Evolutionary conservation across 2,797 vertebrate species (phyloP), one percentile per base, ranked within the genome.

Genomic region (Silurus aristotelis): DNA sequence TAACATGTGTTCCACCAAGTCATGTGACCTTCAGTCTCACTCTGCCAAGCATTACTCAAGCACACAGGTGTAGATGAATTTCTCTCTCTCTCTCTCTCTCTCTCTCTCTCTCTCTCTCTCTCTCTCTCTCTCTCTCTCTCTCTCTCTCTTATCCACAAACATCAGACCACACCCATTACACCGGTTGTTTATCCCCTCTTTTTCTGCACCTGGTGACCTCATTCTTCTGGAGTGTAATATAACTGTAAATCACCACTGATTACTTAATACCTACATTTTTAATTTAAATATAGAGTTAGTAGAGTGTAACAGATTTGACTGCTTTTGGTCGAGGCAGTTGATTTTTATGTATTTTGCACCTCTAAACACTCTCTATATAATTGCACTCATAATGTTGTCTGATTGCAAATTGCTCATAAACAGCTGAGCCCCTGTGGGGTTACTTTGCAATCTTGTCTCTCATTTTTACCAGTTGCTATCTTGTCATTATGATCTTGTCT

Each of bases 331-430:
- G 19, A 48, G 58, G 70, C 61, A 6, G 68, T 61, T 87, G 82
- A 83, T 87, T 85, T 87, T 87, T 87, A 86, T 85, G 80, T 63
- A 64, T 38, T 86, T 89, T 86, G 80, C 77, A 87, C 83, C 86
- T 86, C 61, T 87, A 66, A 64, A 79, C 82, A 17, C 80, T 82
- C 82, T 67, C 43, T 79, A 78, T 86, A 76, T 87, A 89, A 90
- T 90, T 90, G 68, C 64, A 0, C 71, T 86, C 82, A 61, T 88
- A 88, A 89, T 89, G 89, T 86, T 84, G 75, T 75, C 71, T 80
- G 80, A 84, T 86, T 87, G 83, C 87, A 87, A 86, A 88, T 85
- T 87, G 81, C 84, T 88, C 86, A 83, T 87, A 87, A 90, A 88
- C 86, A 87, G 80, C 83, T 31, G 73, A 73, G 68, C 88, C 85